Conservation (phyloP, 2,888 invertebrate species). For the Iselma pallidipennis region DNA sequence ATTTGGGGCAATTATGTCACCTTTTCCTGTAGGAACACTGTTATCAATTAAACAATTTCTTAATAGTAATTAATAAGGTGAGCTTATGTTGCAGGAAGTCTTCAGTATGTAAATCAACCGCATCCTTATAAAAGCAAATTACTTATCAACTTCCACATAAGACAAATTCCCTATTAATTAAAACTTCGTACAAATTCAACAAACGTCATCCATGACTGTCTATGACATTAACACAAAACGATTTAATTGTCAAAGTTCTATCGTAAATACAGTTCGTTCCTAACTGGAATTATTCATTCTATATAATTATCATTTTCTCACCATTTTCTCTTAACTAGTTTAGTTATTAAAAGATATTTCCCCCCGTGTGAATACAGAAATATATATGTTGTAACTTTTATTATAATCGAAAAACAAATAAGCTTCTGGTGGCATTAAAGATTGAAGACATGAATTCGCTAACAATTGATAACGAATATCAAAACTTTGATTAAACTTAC, state of each 20-base stretch:
- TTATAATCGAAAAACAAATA: no score
- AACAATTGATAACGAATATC: no score
- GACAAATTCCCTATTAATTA: neutral
- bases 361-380: neutral
- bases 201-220: slow-evolving; percentile 3
- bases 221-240: neutral
- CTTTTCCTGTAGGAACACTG: neutral
- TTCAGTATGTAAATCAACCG: neutral
- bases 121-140: neutral
- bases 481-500: no score
- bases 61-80: neutral
- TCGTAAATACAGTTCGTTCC: slow-evolving; percentile 1
- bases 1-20: no score
- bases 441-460: no score
- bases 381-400: no score
- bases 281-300: neutral
- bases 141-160: neutral
- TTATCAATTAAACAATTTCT: neutral
- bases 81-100: neutral
- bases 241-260: slow-evolving; percentile 15
- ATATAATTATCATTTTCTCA: neutral
- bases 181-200: slow-evolving; percentile 1
- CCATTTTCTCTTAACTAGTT: neutral
- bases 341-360: neutral
- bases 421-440: no score